Evolutionary conservation across 2,113 vertebrate species (phyloP).

Genomic region (Narcine bancroftii): DNA sequence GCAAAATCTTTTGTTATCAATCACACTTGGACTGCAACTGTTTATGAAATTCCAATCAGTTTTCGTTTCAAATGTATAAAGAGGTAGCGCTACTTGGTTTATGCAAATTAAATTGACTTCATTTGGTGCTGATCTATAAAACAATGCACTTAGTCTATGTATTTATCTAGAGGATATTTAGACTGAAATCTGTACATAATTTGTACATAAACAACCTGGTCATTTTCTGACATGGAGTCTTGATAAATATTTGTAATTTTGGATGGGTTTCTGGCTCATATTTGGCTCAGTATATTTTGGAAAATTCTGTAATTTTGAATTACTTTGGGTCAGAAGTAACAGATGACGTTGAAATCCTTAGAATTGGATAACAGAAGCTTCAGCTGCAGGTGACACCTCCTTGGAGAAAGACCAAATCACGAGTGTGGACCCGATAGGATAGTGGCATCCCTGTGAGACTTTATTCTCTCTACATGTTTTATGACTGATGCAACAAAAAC

Average conservation of each 20-base stretch:
- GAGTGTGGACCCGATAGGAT: neutral
- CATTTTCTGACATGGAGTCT: neutral
- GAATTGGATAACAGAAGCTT: neutral
- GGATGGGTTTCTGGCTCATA: no score
- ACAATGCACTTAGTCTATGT: neutral
- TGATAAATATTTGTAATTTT: neutral
- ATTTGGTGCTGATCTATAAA: neutral
- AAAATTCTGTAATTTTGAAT: neutral
- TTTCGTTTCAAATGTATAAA: neutral
- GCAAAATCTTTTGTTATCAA: conserved; percentile 8
- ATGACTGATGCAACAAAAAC: neutral
- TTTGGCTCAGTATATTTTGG: neutral
- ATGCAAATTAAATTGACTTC: neutral
- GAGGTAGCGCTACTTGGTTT: neutral
- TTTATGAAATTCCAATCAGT: neutral
- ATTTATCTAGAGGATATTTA: neutral
- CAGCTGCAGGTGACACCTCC: neutral
- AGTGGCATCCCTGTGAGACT: neutral
- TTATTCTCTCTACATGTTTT: neutral
- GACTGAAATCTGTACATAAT: neutral
- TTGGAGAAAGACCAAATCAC: neutral
- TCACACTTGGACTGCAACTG: neutral
- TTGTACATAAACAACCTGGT: neutral
- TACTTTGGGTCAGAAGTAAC: no score
- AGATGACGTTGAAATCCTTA: neutral